A percentile compares a stretch with the other conserved stretches of the same genome.
phyloP scores from a whole-genome alignment of 2,113 vertebrate species.

The Dipodomys stephensi region DNA sequence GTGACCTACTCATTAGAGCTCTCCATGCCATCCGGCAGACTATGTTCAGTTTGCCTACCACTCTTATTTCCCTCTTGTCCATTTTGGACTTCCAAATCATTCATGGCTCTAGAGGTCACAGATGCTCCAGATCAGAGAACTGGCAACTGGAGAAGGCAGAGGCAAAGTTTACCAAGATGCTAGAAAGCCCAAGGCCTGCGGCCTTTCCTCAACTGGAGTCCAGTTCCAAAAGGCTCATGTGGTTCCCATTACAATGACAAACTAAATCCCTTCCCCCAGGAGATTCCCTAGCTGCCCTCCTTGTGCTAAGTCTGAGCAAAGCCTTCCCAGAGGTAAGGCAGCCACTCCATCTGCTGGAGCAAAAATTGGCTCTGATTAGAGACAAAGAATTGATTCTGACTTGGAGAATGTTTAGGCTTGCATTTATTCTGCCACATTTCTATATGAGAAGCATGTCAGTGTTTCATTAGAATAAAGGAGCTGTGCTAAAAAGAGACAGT shows the following conservation, averaged over 20 bases:
- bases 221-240: slow-evolving; percentile 75
- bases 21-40: not conserved
- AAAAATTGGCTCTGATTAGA: slow-evolving; percentile 81
- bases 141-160: slow-evolving; percentile 65
- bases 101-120: not conserved
- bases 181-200: slow-evolving; percentile 32
- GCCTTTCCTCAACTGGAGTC: slow-evolving; percentile 66
- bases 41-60: not conserved
- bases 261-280: slow-evolving; percentile 75
- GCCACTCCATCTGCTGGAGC: slow-evolving; percentile 86
- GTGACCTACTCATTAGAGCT: not conserved
- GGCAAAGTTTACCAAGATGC: slow-evolving; percentile 62
- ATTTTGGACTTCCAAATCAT: not conserved
- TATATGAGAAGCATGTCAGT: slow-evolving; percentile 75
- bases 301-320: slow-evolving; percentile 70
- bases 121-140: slow-evolving; percentile 48
- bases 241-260: slow-evolving; percentile 78
- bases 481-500: slow-evolving; percentile 63
- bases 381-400: slow-evolving; percentile 82
- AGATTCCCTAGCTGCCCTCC: slow-evolving; percentile 78
- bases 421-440: slow-evolving; percentile 85
- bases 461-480: slow-evolving; percentile 81
- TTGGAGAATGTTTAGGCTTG: slow-evolving; percentile 79
- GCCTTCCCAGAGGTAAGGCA: slow-evolving; percentile 83
- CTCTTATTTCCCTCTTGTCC: not conserved